Evolutionary conservation across 2,797 vertebrate genomes (phyloP).

Genomic region (Paramormyrops hopkinsi): DNA sequence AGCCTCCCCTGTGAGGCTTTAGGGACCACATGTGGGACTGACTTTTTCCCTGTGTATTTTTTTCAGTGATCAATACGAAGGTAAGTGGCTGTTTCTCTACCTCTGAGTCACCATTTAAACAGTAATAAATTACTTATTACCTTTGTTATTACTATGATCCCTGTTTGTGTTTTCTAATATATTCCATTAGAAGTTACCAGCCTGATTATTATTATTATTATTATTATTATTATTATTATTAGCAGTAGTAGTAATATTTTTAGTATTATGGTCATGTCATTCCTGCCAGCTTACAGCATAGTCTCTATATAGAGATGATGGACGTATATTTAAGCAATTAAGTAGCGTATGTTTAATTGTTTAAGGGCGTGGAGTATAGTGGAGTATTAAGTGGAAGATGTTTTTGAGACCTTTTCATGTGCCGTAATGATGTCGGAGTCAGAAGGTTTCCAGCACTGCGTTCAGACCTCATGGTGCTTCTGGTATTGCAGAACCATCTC

Average conservation of each 20-base stretch:
- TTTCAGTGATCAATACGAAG: constrained; percentile 76
- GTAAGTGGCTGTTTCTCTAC: constrained; percentile 60
- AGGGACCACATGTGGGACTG: neutral
- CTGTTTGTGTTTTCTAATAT: neutral
- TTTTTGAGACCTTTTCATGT: neutral
- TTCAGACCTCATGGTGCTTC: neutral
- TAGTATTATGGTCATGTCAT: constrained; percentile 14
- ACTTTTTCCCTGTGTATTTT: constrained; percentile 22
- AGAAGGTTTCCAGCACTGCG: neutral
- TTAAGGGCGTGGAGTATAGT: neutral
- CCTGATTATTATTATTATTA: neutral
- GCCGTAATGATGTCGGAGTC: neutral
- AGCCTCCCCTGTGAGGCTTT: neutral
- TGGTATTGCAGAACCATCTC: neutral
- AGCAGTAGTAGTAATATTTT: neutral
- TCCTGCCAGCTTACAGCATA: neutral
- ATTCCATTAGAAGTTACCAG: neutral
- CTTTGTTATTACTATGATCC: neutral
- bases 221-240: constrained; percentile 2
- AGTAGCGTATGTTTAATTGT: neutral
- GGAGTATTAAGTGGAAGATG: neutral
- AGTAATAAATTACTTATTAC: neutral
- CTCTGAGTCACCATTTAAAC: neutral
- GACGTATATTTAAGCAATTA: neutral
- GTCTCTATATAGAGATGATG: neutral